Conservation (phyloP, 2,888 invertebrate species). For the Plagodis dolabraria region DNA sequence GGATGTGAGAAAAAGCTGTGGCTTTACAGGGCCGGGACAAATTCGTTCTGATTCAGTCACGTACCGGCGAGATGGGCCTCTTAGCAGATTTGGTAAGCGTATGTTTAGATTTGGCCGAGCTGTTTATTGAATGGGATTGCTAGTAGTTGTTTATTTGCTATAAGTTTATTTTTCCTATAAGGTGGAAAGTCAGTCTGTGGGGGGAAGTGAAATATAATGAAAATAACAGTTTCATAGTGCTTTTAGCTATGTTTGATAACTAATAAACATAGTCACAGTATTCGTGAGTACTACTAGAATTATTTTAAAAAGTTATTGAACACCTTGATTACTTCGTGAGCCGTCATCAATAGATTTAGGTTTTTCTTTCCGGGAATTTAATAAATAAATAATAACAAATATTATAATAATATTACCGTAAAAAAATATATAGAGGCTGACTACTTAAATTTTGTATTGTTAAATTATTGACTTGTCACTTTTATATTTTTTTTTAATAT, state of each 20-base stretch:
- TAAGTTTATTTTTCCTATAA: slow-evolving; percentile 21
- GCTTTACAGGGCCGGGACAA: slow-evolving; percentile 73
- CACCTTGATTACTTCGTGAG: too few relatives aligned
- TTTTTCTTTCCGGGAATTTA: too few relatives aligned
- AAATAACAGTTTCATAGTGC: too few relatives aligned
- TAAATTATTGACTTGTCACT: too few relatives aligned
- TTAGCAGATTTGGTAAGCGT: slow-evolving; percentile 76
- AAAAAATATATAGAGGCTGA: too few relatives aligned
- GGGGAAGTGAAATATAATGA: neutral
- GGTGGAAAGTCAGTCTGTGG: neutral
- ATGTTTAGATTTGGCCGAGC: slow-evolving; percentile 69
- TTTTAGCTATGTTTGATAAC: neutral
- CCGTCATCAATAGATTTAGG: too few relatives aligned
- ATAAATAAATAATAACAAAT: too few relatives aligned
- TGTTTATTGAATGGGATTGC: slow-evolving; percentile 74
- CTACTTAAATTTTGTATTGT: too few relatives aligned
- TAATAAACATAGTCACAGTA: neutral
- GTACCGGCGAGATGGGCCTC: slow-evolving; percentile 71
- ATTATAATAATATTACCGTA: too few relatives aligned
- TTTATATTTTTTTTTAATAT: too few relatives aligned
- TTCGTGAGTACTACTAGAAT: too few relatives aligned
- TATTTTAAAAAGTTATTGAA: too few relatives aligned
- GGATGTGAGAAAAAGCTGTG: slow-evolving; percentile 75
- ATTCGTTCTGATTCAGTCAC: slow-evolving; percentile 82
- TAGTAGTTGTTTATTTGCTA: slow-evolving; percentile 42